Conservation (phyloP, 2,797 vertebrate genomes). For the Erethizon dorsatum region DNA sequence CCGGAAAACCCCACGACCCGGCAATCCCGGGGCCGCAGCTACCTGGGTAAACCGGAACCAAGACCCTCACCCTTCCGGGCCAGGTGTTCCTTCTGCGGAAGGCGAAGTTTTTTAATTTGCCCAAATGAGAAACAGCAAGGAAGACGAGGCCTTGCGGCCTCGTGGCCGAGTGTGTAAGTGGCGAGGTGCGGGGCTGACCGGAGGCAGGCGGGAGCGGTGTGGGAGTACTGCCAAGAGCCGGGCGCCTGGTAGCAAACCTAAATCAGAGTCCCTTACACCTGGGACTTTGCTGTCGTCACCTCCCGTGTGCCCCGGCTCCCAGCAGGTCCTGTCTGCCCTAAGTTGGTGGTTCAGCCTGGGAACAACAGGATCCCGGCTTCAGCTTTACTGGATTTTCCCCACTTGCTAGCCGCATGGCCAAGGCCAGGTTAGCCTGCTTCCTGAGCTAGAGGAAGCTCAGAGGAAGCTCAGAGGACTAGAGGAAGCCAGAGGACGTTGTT, state of each 20-base stretch:
- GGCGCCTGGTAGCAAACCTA: neutral
- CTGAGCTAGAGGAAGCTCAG: no score
- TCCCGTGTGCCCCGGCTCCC: neutral
- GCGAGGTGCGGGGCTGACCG: neutral
- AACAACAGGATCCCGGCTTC: neutral
- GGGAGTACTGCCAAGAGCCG: neutral
- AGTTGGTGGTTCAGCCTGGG: neutral
- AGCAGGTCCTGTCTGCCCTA: neutral
- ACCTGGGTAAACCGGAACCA: neutral
- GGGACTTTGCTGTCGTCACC: neutral
- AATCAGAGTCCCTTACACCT: neutral
- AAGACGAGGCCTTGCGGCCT: neutral
- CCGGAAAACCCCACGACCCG: no score
- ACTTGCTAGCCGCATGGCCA: neutral
- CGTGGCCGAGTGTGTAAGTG: neutral
- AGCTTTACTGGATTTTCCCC: neutral
- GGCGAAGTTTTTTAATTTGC: neutral
- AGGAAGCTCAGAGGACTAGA: neutral
- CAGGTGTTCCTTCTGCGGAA: conserved; percentile 15
- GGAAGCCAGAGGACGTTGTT: neutral
- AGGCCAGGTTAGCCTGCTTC: neutral
- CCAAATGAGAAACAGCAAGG: neutral
- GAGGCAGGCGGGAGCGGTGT: no score
- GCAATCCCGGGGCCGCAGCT: neutral
- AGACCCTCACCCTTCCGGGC: neutral